These are phyloP conservation scores for Spermophilus dauricus DNA, from an alignment of 2,113 vertebrate genomes.

Conservation along the genomic window DNA sequence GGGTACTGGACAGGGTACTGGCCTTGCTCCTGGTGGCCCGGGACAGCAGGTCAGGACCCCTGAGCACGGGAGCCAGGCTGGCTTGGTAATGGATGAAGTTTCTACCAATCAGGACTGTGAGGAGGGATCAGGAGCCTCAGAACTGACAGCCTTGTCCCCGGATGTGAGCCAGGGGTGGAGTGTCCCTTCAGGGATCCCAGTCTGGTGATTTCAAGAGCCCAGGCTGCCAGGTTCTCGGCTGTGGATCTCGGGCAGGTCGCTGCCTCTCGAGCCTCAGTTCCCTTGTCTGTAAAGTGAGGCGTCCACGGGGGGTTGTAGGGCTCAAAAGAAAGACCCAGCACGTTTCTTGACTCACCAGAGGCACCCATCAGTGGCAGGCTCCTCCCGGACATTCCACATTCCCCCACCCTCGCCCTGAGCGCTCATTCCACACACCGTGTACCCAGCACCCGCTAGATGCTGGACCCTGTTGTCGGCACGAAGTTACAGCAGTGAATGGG, in stretches of 20 bases:
- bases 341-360: neutral
- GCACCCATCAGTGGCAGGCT: neutral
- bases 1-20: neutral
- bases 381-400: neutral
- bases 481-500: neutral
- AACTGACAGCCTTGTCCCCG: neutral
- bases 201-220: neutral
- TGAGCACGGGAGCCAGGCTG: no score
- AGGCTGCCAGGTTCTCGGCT: neutral
- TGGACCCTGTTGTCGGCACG: neutral
- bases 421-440: neutral
- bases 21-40: neutral
- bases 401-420: neutral
- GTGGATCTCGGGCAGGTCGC: neutral
- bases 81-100: neutral
- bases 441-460: neutral
- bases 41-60: neutral
- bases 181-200: neutral
- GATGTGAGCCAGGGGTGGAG: neutral
- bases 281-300: neutral
- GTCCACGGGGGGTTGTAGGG: no score
- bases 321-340: neutral
- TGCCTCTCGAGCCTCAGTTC: constrained; percentile 18
- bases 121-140: neutral
- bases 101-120: neutral